Conservation (phyloP, 2,113 vertebrate species). For the Prochilodus magdalenae region DNA sequence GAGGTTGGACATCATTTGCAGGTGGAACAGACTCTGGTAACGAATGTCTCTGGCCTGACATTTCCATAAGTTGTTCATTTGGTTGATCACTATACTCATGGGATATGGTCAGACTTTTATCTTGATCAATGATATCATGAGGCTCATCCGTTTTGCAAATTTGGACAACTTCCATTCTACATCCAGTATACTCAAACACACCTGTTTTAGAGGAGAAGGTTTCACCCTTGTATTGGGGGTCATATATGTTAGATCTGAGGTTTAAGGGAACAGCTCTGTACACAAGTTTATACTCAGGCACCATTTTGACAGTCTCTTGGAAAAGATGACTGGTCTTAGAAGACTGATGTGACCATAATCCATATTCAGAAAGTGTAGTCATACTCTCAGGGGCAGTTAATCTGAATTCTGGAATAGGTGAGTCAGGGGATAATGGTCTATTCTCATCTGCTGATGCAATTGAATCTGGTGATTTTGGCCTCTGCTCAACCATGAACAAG, state of each 20-base stretch:
- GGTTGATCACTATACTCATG: background rate
- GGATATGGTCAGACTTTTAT: background rate
- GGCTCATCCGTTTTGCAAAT: slow-evolving; percentile 12
- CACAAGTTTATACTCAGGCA: slow-evolving; percentile 59
- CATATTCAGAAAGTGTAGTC: slow-evolving; percentile 31
- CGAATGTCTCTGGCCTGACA: slow-evolving; percentile 46
- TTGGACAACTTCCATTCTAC: slow-evolving; percentile 44
- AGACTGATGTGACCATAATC: slow-evolving; percentile 3
- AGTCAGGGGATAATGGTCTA: background rate
- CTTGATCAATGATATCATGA: background rate
- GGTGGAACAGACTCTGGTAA: slow-evolving; percentile 64
- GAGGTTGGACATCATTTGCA: slow-evolving; percentile 56
- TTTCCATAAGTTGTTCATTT: slow-evolving; percentile 19
- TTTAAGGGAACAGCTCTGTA: slow-evolving; percentile 60
- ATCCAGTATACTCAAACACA: slow-evolving; percentile 58
- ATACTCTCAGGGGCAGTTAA: slow-evolving; percentile 3
- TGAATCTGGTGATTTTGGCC: too few species aligned
- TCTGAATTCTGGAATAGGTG: slow-evolving; percentile 32
- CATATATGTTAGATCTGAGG: slow-evolving; percentile 67
- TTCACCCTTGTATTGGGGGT: slow-evolving; percentile 71
- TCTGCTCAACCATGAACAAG: too few species aligned
- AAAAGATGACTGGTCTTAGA: background rate
- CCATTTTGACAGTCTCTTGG: slow-evolving; percentile 26
- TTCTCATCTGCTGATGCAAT: background rate
- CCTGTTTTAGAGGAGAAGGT: slow-evolving; percentile 63